These are phyloP conservation scores for Dipodomys stephensi DNA, from an alignment of 2,113 vertebrate genomes.

Conservation along the genomic window DNA sequence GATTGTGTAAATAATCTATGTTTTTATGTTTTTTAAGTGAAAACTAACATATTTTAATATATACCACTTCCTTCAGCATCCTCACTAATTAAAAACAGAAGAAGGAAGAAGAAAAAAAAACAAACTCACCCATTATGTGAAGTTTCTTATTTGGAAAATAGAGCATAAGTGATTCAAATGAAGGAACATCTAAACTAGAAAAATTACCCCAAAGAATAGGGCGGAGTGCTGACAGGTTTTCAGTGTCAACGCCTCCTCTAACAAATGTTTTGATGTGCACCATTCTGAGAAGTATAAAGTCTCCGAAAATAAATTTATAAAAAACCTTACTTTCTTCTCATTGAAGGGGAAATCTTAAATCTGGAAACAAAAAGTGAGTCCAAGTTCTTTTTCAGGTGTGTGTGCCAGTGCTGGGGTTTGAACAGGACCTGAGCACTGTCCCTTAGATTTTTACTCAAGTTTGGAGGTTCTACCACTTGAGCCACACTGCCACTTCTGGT, in stretches of 20 bases:
- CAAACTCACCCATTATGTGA: background rate
- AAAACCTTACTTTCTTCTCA: background rate
- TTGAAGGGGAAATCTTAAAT: background rate
- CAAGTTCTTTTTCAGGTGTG: background rate
- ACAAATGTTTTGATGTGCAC: background rate
- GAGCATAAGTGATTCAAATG: constrained; percentile 22
- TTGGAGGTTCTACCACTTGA: no score
- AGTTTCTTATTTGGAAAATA: constrained; percentile 39
- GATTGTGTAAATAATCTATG: background rate
- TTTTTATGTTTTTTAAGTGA: background rate
- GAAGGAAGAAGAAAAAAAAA: background rate
- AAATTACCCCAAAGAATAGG: background rate
- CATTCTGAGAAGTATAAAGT: constrained; percentile 25
- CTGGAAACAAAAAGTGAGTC: background rate
- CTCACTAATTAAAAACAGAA: constrained; percentile 33
- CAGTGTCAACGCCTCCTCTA: background rate
- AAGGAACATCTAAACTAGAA: background rate
- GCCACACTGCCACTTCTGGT: background rate
- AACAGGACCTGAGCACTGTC: no score
- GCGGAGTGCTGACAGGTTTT: no score
- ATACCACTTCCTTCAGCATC: background rate
- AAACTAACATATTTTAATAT: constrained; percentile 22
- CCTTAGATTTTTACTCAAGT: no score
- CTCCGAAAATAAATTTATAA: background rate
- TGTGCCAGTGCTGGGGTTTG: background rate